A percentile compares a stretch with the other conserved stretches of the same genome.
Evolutionary conservation across 2,888 invertebrate species (phyloP).

Genomic region (Chloromyia formosa): DNA sequence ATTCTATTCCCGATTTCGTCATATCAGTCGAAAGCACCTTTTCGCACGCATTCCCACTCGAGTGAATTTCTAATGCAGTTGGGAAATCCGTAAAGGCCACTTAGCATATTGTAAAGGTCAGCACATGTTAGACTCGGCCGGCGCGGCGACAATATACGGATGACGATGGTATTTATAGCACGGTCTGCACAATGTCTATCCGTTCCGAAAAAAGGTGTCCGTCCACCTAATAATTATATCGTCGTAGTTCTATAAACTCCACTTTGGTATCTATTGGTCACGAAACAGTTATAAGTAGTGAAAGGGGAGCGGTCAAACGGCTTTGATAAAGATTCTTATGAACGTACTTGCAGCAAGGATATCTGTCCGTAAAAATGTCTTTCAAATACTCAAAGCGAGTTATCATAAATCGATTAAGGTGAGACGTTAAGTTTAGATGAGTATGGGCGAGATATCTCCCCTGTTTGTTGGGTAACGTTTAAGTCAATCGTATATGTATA

Average conservation of each 20-base stretch:
- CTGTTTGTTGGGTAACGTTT: no score
- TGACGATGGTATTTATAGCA: background rate
- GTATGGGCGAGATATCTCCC: background rate
- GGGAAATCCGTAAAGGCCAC: slow-evolving; percentile 6
- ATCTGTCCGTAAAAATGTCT: background rate
- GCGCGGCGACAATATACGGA: no score
- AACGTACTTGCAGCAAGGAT: background rate
- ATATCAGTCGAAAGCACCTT: background rate
- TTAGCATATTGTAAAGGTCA: background rate
- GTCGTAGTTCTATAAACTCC: background rate
- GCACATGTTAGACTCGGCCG: background rate
- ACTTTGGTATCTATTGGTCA: background rate
- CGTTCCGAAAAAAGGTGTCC: background rate
- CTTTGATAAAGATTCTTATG: no score
- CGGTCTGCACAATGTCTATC: background rate
- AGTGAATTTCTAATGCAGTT: background rate
- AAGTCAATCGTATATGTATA: no score
- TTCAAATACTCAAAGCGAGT: background rate
- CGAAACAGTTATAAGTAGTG: background rate
- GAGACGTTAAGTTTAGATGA: background rate
- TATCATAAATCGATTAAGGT: slow-evolving; percentile 6
- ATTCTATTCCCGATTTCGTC: no score
- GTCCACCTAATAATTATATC: background rate
- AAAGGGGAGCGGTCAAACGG: background rate
- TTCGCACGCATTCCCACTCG: background rate